Base-by-base conservation (phyloP, 1,140 invertebrate species). In the Hyphantria cunea region DNA sequence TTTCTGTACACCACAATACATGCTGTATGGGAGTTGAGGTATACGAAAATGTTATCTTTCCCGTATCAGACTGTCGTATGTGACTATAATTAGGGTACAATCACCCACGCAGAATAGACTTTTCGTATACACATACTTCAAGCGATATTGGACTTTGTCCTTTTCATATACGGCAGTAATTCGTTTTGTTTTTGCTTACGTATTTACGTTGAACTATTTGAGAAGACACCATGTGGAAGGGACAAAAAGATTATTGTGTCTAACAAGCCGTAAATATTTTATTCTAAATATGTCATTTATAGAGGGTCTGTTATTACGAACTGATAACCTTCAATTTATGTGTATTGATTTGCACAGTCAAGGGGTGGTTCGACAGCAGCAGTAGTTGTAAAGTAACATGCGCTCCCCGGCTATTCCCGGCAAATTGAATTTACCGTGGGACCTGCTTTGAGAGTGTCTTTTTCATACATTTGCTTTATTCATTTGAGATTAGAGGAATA, bases 241-340 rank as follows among this genome's bases (percentile, higher is more conserved):
- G 44, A 67, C 54, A 61, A 59, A 70, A 54, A 66, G 55, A 64
- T 66, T 65, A 60, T 66, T 45, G 61, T 64, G 52, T 8, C 48
- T 68, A 72, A 72, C 58, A 68, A 65, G 44, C 45, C 65, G 62
- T 68, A 52, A 72, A 72, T 72, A 65, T 68, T 72, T 65, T 63
- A 72, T 63, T 15, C 32, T 25, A 39, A 9, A 17, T 39, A 49
- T 63, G 41, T 54, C 32, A 33, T 58, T 51, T 58, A 55, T 41
- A 25, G 42, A 12, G 42, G 50, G 33, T 49, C 60, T 56, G 42
- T 41, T 59, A 55, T 13, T 15, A 13, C 45, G 5, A 25, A 56
- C 31, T 55, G 41, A 14, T 32, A 47, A 47, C 42, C 42, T 10
- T 34, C 12, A 45, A 45, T 56, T 25, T 25, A 25, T 25, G 17